These are phyloP conservation scores for Nymphalis urticae DNA, from an alignment of 2,888 invertebrate species.

Conservation along the genomic window DNA sequence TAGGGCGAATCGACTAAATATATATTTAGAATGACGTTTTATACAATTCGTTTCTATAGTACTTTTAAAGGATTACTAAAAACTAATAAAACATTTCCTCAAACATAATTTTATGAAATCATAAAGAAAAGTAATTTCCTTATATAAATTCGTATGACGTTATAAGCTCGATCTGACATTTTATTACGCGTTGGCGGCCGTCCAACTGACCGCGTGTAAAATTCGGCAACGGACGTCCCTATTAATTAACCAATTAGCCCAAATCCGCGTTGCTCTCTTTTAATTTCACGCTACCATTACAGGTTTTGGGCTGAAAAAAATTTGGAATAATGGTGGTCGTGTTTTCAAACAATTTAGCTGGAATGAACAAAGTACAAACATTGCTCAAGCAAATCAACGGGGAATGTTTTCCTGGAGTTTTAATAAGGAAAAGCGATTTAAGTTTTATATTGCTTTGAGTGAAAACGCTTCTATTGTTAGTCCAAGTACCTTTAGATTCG, in stretches of 20 bases:
- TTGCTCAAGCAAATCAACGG: slow-evolving; percentile 52
- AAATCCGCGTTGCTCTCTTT: slow-evolving; percentile 68
- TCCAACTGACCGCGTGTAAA: slow-evolving; percentile 69
- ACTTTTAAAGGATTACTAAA: not conserved
- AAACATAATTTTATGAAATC: slow-evolving; percentile 1
- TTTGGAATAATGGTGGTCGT: slow-evolving; percentile 51
- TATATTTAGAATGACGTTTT: too few species aligned
- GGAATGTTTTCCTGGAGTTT: slow-evolving; percentile 45
- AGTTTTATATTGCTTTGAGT: slow-evolving; percentile 41
- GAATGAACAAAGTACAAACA: slow-evolving; percentile 48
- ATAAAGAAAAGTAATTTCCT: slow-evolving; percentile 19
- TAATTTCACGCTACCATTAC: slow-evolving; percentile 65
- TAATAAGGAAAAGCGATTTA: slow-evolving; percentile 47
- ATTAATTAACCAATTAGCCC: slow-evolving; percentile 79
- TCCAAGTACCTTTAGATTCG: slow-evolving; percentile 29
- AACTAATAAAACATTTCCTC: not conserved
- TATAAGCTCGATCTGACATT: slow-evolving; percentile 46
- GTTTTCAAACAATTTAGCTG: slow-evolving; percentile 55
- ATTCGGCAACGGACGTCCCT: slow-evolving; percentile 60
- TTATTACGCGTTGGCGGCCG: slow-evolving; percentile 63
- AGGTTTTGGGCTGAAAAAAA: slow-evolving; percentile 55
- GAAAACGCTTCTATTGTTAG: slow-evolving; percentile 38
- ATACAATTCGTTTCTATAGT: too few species aligned
- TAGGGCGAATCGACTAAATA: too few species aligned
- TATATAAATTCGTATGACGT: slow-evolving; percentile 20